phyloP scores from a whole-genome alignment of 2,113 vertebrate genomes.

The western clawed frog (Xenopus tropicalis) region DNA sequence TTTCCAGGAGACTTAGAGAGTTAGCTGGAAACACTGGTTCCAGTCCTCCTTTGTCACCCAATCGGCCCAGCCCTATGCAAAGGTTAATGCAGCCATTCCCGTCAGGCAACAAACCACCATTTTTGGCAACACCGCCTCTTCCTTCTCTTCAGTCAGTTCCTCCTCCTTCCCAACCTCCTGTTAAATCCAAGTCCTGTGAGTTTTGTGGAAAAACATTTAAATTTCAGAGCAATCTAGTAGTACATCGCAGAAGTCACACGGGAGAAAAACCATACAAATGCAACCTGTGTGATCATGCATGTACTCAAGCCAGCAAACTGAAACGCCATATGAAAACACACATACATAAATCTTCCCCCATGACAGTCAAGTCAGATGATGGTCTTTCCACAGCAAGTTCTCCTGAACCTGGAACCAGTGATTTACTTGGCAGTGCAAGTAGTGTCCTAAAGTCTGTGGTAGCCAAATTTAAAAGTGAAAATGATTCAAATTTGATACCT shows the following conservation, averaged over 20 bases:
- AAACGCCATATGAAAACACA: constrained; percentile 99
- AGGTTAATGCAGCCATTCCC: constrained; percentile 98
- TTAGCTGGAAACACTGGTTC: constrained; percentile 97
- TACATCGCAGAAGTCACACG: constrained; percentile 97
- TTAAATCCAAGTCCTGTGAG: constrained; percentile 98
- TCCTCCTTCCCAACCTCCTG: constrained; percentile 83
- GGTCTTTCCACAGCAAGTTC: constrained; percentile 94
- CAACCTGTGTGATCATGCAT: constrained; percentile 97
- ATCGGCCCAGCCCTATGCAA: constrained; percentile 97
- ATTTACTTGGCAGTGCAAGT: constrained; percentile 91
- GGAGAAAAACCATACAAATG: constrained; percentile 99
- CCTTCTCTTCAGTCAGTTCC: constrained; percentile 93
- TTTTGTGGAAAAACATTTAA: constrained; percentile 99
- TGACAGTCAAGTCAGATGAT: constrained; percentile 93
- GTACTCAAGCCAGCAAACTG: constrained; percentile 97
- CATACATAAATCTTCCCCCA: constrained; percentile 97
- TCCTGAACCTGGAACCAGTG: constrained; percentile 94
- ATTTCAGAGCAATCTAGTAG: constrained; percentile 98
- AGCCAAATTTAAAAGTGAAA: constrained; percentile 96
- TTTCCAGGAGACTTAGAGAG: constrained; percentile 96
- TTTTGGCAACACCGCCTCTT: constrained; percentile 92
- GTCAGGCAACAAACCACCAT: constrained; percentile 91
- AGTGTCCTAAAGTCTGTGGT: constrained; percentile 95
- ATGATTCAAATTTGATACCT: constrained; percentile 77
- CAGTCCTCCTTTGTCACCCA: constrained; percentile 93